These are phyloP conservation scores for Hylaea fasciaria DNA, from an alignment of 2,888 invertebrate genomes.

Conservation along the genomic window DNA sequence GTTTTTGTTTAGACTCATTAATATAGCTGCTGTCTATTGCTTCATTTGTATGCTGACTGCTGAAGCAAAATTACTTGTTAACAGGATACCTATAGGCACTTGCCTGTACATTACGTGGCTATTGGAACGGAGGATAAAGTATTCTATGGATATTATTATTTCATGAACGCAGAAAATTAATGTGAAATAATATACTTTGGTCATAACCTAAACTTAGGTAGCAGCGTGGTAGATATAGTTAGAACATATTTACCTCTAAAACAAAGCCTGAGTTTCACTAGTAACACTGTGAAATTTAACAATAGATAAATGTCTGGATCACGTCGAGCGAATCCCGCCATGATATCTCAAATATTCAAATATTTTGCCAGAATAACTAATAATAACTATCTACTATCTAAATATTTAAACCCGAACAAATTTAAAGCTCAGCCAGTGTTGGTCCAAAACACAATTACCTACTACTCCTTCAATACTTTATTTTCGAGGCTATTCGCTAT, in stretches of 20 bases:
- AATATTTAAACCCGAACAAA: not conserved
- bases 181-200: too few relatives aligned
- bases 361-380: too few relatives aligned
- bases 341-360: too few relatives aligned
- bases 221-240: too few relatives aligned
- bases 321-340: too few relatives aligned
- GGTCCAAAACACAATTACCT: not conserved
- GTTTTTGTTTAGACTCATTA: conserved; percentile 52
- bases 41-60: conserved; percentile 45
- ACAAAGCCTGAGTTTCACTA: too few relatives aligned
- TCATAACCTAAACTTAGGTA: too few relatives aligned
- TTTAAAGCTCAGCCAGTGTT: not conserved
- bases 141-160: not conserved
- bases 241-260: too few relatives aligned
- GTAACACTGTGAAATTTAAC: not conserved
- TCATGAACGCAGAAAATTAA: too few relatives aligned
- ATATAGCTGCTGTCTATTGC: conserved; percentile 47
- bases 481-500: conserved; percentile 12
- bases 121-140: not conserved
- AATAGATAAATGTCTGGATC: too few relatives aligned
- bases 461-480: not conserved
- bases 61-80: conserved; percentile 30
- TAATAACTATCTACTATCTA: too few relatives aligned
- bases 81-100: conserved; percentile 8
- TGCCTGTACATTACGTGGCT: not conserved